Percentiles rank a stretch among this genome's conserved stretches.
These are phyloP conservation scores for Pachyramphus minor DNA, from an alignment of 2,113 vertebrate genomes.

Conservation along the genomic window DNA sequence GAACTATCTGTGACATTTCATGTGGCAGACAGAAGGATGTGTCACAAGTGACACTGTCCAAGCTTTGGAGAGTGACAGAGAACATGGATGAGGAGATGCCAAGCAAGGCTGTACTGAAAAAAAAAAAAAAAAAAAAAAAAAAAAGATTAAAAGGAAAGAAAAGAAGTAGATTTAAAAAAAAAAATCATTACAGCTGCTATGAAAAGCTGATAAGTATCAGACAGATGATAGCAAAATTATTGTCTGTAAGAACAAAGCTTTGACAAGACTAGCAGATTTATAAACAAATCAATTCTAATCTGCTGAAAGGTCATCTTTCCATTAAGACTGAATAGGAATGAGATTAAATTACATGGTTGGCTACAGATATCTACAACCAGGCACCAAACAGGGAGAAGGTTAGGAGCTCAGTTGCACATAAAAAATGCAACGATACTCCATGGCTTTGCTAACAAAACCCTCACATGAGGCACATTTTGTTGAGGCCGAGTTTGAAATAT, in stretches of 20 bases:
- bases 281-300: conserved; percentile 62
- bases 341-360: conserved; percentile 48
- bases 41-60: background rate
- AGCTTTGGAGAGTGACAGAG: background rate
- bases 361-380: conserved; percentile 4
- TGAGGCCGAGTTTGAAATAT: background rate
- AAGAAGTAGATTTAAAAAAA: background rate
- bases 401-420: background rate
- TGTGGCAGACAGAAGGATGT: rapidly evolving
- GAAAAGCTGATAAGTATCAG: background rate
- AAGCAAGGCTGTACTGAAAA: background rate
- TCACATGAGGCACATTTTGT: background rate
- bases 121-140: background rate
- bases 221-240: conserved; percentile 38
- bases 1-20: background rate
- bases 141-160: no score
- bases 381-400: background rate
- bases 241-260: conserved; percentile 38
- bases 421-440: background rate
- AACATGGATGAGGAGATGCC: background rate
- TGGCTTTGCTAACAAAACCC: background rate
- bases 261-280: conserved; percentile 40
- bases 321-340: conserved; percentile 44
- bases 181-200: background rate
- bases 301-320: conserved; percentile 55